These are phyloP conservation scores for Muntiacus muntjak DNA, from an alignment of 2,113 vertebrate genomes.

Conservation along the genomic window DNA sequence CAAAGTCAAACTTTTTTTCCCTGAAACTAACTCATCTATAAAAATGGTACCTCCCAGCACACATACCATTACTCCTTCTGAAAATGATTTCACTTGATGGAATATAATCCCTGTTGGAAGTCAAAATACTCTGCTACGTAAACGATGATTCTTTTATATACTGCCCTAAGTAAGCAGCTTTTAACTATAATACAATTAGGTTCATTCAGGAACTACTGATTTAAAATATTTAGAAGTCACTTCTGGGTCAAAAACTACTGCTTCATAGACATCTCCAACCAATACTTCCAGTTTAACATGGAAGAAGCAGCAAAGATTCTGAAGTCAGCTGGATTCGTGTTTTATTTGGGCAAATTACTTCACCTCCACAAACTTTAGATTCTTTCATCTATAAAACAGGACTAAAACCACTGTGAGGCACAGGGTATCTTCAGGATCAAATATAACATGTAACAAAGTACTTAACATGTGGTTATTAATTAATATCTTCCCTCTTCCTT, in stretches of 20 bases:
- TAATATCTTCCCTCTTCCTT: neutral
- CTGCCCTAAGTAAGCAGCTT: neutral
- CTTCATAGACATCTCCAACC: neutral
- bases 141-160: neutral
- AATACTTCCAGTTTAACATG: rapidly evolving
- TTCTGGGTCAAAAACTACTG: neutral
- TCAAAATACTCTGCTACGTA: neutral
- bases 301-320: rapidly evolving
- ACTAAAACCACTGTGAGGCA: neutral
- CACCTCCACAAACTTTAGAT: rapidly evolving
- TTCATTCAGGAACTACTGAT: neutral
- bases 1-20: neutral
- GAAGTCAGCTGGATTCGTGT: neutral
- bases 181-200: neutral
- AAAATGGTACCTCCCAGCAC: neutral
- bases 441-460: neutral
- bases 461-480: rapidly evolving
- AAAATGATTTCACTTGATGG: neutral
- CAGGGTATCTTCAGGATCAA: rapidly evolving
- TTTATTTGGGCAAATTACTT: rapidly evolving
- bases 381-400: neutral
- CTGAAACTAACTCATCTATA: neutral
- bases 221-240: neutral
- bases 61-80: rapidly evolving
- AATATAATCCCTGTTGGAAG: neutral